Conservation (phyloP, 2,113 vertebrate species). For the Hemibagrus wyckioides region DNA sequence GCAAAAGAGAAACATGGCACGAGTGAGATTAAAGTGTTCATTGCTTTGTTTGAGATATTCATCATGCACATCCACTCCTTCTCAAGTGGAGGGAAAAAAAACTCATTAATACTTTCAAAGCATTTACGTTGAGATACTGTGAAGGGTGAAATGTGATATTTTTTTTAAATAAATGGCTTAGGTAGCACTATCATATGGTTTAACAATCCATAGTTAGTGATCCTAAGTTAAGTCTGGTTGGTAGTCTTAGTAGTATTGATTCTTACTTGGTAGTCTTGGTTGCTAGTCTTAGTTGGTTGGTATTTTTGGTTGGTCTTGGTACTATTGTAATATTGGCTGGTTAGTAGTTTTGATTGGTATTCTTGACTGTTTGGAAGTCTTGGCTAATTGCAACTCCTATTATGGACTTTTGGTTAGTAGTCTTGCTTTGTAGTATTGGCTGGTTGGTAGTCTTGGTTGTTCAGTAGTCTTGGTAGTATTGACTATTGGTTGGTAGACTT, state of each 20-base stretch:
- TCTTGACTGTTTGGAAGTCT: too few species aligned
- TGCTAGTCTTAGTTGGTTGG: too few species aligned
- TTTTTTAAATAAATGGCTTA: conserved; percentile 1
- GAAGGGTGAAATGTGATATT: background rate
- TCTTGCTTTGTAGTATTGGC: too few species aligned
- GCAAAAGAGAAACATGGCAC: conserved; percentile 16
- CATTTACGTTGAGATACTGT: background rate
- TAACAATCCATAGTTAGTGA: background rate
- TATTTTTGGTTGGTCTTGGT: too few species aligned
- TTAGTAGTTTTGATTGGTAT: too few species aligned
- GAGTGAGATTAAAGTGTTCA: conserved; percentile 14
- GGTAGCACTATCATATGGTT: background rate
- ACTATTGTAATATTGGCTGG: too few species aligned
- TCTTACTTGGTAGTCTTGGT: too few species aligned
- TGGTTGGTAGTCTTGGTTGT: too few species aligned
- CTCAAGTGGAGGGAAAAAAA: conserved; percentile 20
- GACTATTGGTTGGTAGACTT: too few species aligned
- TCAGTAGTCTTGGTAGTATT: too few species aligned
- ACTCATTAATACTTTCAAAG: conserved; percentile 31
- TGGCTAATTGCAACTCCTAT: too few species aligned
- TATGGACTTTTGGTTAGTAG: too few species aligned
- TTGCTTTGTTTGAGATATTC: conserved; percentile 39
- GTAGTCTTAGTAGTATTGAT: background rate
- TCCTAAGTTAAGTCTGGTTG: background rate
- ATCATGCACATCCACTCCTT: conserved; percentile 20